phyloP scores from a whole-genome alignment of 2,888 invertebrate genomes.

The Zygothrica quintamaculata region DNA sequence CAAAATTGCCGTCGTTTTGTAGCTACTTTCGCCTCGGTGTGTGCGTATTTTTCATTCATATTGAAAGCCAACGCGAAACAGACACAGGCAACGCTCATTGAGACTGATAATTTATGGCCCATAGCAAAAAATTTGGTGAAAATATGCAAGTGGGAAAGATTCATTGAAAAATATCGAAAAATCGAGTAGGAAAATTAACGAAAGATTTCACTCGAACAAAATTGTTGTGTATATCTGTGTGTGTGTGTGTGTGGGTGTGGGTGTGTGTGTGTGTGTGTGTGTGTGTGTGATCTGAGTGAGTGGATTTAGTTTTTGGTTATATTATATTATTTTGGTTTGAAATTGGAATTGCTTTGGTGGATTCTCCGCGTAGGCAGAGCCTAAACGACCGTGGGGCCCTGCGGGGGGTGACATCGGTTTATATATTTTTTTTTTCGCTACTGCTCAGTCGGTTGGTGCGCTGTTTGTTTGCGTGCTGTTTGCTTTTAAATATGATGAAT shows the following conservation, averaged over 20 bases:
- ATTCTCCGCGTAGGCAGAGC: constrained; percentile 50
- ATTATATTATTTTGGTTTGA: constrained; percentile 9
- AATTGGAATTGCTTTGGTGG: constrained; percentile 16
- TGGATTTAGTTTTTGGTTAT: constrained; percentile 15
- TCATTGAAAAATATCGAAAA: constrained; percentile 64
- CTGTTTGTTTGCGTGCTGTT: constrained; percentile 57
- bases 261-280: too few relatives aligned
- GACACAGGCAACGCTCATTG: constrained; percentile 54
- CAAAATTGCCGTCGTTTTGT: constrained; percentile 48
- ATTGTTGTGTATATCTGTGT: too few relatives aligned
- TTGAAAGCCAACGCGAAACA: constrained; percentile 72
- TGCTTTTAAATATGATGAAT: constrained; percentile 82
- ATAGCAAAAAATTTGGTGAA: constrained; percentile 47
- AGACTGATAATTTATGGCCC: constrained; percentile 56
- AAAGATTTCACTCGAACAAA: constrained; percentile 1
- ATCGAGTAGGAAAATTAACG: constrained; percentile 30
- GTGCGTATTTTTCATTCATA: constrained; percentile 77
- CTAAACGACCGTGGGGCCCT: constrained; percentile 10
- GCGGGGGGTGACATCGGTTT: constrained; percentile 42
- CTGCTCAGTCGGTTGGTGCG: constrained; percentile 27
- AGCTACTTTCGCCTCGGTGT: constrained; percentile 59
- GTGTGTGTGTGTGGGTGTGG: too few relatives aligned
- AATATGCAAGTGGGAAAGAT: constrained; percentile 56
- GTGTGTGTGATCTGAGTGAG: constrained; percentile 23
- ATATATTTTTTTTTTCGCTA: background rate